Base-by-base conservation (phyloP, 2,797 vertebrate genomes). In the Florisuga fusca region DNA sequence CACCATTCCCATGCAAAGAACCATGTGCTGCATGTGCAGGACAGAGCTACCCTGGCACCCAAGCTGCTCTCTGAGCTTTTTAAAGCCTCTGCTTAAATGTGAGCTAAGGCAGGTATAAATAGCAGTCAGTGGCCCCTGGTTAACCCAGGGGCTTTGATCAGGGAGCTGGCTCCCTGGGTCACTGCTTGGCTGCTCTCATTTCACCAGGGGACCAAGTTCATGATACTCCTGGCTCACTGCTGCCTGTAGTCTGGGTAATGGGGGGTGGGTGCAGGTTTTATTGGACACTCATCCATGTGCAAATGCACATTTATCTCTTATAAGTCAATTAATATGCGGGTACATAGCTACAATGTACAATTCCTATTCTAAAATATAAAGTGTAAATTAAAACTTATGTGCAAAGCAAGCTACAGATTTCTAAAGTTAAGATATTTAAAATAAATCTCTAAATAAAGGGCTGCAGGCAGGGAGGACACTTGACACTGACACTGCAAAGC, bases 71-170 rank as follows among this genome's bases (percentile, higher is more conserved):
- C 48, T 1, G 2, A 82, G 61, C 58, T 80, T 95, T 93, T 78
- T 75, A 66, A 94, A 87, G 25, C 79, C 69, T 83, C 68, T 1
- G 5, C 73, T 94, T 87, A 78, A 87, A 85, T 1, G 0, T 69
- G 63, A 93, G 31, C 63, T 87, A 45, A 63, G 43, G 69, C 15
- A 51, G 34, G 64, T 95, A 76, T 90, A 79, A 94, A 94, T 91
- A 96, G 76, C 51, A 86, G 7, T 23, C 4, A 1, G 23, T 86
- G 91, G 11, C 89, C 90, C 61, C 67, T 89, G 72, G 76, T 89
- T 96, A 87, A 95, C 82, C 82, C 87, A 45, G 62, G 33, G 54
- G 58, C 79, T 95, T 92, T 92, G 90, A 77, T 86, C 22, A 1
- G 2, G 2, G 68, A 58, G 57, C 57, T 83, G 75, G 27, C 75